Conservation (phyloP, 2,797 vertebrate genomes). For the Lophotriccus pileatus region DNA sequence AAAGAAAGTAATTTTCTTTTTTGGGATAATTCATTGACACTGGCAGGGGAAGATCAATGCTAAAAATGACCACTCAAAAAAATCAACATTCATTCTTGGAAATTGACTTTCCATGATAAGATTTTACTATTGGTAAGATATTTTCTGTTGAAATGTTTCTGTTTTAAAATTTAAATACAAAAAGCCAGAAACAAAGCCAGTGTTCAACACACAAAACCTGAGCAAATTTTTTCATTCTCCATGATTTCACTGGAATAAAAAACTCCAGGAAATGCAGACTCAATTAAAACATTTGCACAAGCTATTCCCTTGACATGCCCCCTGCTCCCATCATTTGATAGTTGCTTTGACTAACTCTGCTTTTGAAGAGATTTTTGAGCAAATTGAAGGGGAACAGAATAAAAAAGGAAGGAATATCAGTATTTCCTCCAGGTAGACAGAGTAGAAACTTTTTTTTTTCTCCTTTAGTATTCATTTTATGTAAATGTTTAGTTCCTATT, state of each 20-base stretch:
- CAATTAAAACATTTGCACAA: background rate
- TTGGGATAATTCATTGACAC: background rate
- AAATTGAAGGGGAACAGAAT: background rate
- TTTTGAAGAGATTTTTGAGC: background rate
- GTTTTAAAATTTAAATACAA: background rate
- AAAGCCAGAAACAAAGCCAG: background rate
- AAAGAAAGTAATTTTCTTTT: background rate
- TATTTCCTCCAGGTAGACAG: background rate
- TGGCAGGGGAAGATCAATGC: background rate
- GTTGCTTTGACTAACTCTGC: background rate
- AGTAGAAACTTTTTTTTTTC: background rate
- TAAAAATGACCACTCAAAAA: background rate
- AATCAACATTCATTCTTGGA: background rate
- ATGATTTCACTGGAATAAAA: background rate
- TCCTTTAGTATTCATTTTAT: background rate
- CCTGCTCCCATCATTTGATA: background rate
- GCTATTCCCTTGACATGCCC: background rate
- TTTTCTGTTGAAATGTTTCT: background rate
- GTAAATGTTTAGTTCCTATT: background rate
- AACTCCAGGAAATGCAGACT: background rate
- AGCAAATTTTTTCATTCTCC: background rate
- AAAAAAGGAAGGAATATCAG: background rate
- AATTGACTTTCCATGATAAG: background rate
- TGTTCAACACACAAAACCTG: background rate
- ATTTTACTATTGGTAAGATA: background rate